Evolutionary conservation across 2,888 invertebrate species (phyloP).

Genomic region (Parnassius orleans): DNA sequence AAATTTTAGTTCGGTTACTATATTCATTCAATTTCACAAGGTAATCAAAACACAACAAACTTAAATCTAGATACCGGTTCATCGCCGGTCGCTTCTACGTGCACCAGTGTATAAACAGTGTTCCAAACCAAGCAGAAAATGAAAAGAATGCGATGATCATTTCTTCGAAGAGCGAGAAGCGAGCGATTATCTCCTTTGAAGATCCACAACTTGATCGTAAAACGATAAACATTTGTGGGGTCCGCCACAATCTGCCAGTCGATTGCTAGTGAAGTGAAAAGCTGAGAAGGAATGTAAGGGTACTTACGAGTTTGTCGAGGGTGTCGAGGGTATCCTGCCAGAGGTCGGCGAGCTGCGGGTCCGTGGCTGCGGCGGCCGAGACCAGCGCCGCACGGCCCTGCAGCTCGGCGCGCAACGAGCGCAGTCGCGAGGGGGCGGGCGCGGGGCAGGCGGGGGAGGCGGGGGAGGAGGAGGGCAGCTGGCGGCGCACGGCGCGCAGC

Average conservation of each 20-base stretch:
- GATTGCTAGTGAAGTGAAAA: no score
- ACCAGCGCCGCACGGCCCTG: slow-evolving; percentile 41
- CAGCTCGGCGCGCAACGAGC: slow-evolving; percentile 45
- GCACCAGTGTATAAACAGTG: slow-evolving; percentile 49
- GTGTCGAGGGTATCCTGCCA: slow-evolving; percentile 45
- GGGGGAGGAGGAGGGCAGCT: not conserved
- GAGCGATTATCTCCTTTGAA: no score
- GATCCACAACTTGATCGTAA: no score
- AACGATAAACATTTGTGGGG: no score
- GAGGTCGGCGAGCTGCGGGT: slow-evolving; percentile 36
- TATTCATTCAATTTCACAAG: not conserved
- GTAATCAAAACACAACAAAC: not conserved
- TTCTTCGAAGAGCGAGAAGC: no score
- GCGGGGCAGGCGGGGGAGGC: not conserved
- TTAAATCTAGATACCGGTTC: slow-evolving; percentile 10
- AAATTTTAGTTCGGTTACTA: not conserved
- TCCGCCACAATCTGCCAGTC: no score
- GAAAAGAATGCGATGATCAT: no score
- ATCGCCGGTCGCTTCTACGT: slow-evolving; percentile 39
- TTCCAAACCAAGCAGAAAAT: slow-evolving; percentile 22
- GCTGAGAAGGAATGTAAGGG: no score
- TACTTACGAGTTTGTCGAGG: slow-evolving; percentile 45
- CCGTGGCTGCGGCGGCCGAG: slow-evolving; percentile 18
- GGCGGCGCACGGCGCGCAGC: slow-evolving; percentile 30
- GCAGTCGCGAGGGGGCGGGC: slow-evolving; percentile 34